Base-by-base conservation (phyloP, 2,888 invertebrate species). In the Magallana nippona region DNA sequence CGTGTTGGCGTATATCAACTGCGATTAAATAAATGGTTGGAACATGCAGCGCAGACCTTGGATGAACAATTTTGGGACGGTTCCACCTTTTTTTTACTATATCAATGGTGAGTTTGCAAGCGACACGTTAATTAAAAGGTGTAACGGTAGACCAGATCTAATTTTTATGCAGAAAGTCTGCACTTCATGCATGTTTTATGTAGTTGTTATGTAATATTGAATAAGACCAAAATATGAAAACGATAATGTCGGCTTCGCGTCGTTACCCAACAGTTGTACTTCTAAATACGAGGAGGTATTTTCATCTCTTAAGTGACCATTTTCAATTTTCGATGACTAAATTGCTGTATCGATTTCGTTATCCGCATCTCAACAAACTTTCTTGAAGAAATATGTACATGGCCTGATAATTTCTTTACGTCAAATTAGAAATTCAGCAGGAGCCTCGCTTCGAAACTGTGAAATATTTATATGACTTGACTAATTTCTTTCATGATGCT, bases 51-150 rank as follows among this genome's bases (percentile, higher is more conserved):
- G 63, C 44, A 71, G 57, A 79, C 56, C 63, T 15, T 82, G 82
- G 82, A 82, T 71, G 82, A 63, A 82, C 60, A 82, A 82, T 82
- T 82, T 82, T 27, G 82, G 82, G 71, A 71, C 55, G 55, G 82
- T 82, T 17, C 22, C 80, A 55, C 82, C 82, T 27, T 71, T 82
- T 63, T 82, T 82, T 44, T 82, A 60, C 56, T 82, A 71, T 55
- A 55, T 71, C 17, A 82, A 81, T 71, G 71, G 82, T 71, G 71
- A 82, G 82, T 55, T 71, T 71, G 71, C 71, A 71, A 32, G 71
- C 22, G 27, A 22, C 71, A 71, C 27, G 22, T 71, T 71, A 71
- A 71, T 71, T 71, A 71, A 71, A 71, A 71, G 71, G 71, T 71
- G 71, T 71, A 22, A 71, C 71, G 71, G 71, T 22, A 71, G 71